Evolutionary conservation across 2,888 invertebrate species (phyloP).

Genomic region (Crocallis elinguaria): DNA sequence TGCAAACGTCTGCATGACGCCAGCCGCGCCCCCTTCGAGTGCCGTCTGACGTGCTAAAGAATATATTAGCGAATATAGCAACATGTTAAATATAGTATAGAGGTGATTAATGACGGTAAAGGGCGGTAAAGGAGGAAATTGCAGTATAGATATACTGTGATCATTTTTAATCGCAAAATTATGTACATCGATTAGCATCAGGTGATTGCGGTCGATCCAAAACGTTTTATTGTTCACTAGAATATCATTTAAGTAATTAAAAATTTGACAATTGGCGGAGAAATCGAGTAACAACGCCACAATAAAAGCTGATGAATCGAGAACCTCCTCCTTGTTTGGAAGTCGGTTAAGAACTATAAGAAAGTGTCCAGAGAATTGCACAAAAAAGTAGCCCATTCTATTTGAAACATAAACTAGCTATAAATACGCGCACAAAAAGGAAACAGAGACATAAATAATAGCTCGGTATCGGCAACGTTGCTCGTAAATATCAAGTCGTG

Average conservation of each 20-base stretch:
- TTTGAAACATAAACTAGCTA: slow-evolving; percentile 37
- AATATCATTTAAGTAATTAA: too few species aligned
- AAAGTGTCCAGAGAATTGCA: not conserved
- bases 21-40: slow-evolving; percentile 61
- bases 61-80: slow-evolving; percentile 61
- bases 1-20: slow-evolving; percentile 59
- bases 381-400: slow-evolving; percentile 23
- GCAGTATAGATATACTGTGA: not conserved
- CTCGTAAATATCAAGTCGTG: slow-evolving; percentile 74
- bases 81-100: slow-evolving; percentile 29
- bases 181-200: too few species aligned
- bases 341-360: too few species aligned
- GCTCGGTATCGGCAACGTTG: slow-evolving; percentile 57
- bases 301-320: too few species aligned
- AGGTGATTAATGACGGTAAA: slow-evolving; percentile 21
- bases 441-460: slow-evolving; percentile 79
- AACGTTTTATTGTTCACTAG: too few species aligned
- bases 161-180: too few species aligned
- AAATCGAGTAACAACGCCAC: too few species aligned
- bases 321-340: too few species aligned
- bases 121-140: not conserved
- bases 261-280: too few species aligned
- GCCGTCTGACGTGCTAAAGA: slow-evolving; percentile 62
- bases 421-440: slow-evolving; percentile 55
- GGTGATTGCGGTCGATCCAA: too few species aligned